A percentile compares a stretch with the other conserved stretches of the same genome.
Evolutionary conservation across 2,797 vertebrate species (phyloP).

Genomic region (Catamblyrhynchus diadema): DNA sequence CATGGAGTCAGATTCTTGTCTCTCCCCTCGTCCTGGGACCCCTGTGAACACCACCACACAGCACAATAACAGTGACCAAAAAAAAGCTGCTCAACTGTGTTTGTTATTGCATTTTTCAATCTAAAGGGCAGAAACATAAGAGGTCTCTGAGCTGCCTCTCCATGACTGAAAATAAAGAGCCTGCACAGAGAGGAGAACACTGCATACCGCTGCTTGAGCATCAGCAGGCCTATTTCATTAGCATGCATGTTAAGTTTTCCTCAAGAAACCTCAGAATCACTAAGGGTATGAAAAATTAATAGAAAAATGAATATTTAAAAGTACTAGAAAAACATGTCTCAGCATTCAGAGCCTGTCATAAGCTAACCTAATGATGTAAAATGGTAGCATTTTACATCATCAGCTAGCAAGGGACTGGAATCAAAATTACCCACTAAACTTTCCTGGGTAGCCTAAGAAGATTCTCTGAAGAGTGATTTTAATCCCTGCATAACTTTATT

Average conservation of each 20-base stretch:
- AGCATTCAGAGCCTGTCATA: background rate
- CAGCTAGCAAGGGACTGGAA: background rate
- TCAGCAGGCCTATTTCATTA: background rate
- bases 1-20: too few relatives aligned
- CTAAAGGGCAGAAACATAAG: background rate
- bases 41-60: too few relatives aligned
- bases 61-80: rapidly evolving
- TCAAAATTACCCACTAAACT: background rate
- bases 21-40: too few relatives aligned
- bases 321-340: background rate
- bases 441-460: background rate
- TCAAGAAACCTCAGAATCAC: background rate
- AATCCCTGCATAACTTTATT: background rate
- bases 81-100: background rate
- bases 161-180: background rate
- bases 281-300: background rate
- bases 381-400: too few relatives aligned
- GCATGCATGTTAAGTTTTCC: background rate
- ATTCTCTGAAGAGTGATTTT: background rate
- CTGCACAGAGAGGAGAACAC: background rate
- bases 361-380: background rate
- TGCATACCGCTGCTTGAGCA: background rate
- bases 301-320: background rate
- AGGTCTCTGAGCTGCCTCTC: background rate
- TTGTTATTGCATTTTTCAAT: background rate